Evolutionary conservation across 2,888 invertebrate genomes (phyloP).

Genomic region (Fragum sueziense): DNA sequence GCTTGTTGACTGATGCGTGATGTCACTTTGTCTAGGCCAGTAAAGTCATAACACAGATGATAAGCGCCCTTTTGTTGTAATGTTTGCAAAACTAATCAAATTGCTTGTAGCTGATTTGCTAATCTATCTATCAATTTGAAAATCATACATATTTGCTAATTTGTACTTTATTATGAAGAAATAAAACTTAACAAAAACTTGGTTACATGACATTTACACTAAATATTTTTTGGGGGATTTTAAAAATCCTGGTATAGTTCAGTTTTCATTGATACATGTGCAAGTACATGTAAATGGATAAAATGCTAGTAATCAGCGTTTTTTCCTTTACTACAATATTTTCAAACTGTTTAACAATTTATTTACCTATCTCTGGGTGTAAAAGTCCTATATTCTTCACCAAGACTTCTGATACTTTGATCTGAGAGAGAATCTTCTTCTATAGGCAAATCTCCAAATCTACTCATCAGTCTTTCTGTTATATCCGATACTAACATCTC

Average conservation of each 20-base stretch:
- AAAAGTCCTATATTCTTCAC: constrained; percentile 58
- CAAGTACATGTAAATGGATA: background rate
- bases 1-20: too few species aligned
- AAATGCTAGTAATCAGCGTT: background rate
- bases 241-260: background rate
- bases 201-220: background rate
- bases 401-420: constrained; percentile 59
- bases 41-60: too few species aligned
- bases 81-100: too few species aligned
- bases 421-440: constrained; percentile 59
- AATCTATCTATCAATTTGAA: too few species aligned
- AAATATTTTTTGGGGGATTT: background rate
- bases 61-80: too few species aligned
- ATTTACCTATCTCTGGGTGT: constrained; percentile 47
- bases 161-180: too few species aligned
- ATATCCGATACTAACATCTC: constrained; percentile 58
- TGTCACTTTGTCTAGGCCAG: too few species aligned
- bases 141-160: too few species aligned
- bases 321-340: background rate
- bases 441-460: constrained; percentile 61
- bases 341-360: too few species aligned
- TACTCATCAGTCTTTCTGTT: constrained; percentile 55
- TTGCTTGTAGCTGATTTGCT: too few species aligned
- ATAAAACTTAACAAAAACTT: too few species aligned
- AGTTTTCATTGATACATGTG: background rate